Evolutionary conservation across 2,888 invertebrate species (phyloP).

Genomic region (Steromphala cineraria): DNA sequence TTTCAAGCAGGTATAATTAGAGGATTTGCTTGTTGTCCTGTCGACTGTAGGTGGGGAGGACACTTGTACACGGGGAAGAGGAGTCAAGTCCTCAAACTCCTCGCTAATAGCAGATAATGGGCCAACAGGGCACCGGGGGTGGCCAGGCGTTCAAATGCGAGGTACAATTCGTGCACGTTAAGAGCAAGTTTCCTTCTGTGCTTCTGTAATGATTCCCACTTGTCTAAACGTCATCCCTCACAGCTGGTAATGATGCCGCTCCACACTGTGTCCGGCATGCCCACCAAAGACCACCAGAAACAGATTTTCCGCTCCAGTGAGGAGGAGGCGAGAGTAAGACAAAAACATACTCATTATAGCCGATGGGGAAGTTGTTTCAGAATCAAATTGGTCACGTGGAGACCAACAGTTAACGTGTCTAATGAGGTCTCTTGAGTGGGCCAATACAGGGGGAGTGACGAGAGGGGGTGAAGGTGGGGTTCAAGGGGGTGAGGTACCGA

Average conservation of each 20-base stretch:
- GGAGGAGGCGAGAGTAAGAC: conserved; percentile 16
- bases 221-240: conserved; percentile 19
- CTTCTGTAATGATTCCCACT: conserved; percentile 26
- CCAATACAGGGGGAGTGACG: no score
- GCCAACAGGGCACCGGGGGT: not conserved
- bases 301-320: conserved; percentile 21
- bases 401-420: not conserved
- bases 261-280: not conserved
- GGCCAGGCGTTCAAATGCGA: conserved; percentile 12
- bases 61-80: not conserved
- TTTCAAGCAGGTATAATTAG: not conserved
- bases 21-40: not conserved
- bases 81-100: not conserved
- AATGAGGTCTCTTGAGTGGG: no score
- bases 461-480: not conserved
- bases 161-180: conserved; percentile 24
- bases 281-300: not conserved
- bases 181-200: conserved; percentile 3
- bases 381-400: conserved; percentile 16
- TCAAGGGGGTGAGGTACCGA: no score
- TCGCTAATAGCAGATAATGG: not conserved
- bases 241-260: not conserved
- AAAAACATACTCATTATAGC: conserved; percentile 22
- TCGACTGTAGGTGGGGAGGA: not conserved
- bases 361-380: not conserved